A percentile compares a stretch with the other conserved stretches of the same genome.
phyloP scores from a whole-genome alignment of 2,113 vertebrate genomes.

The Hirundichthys speculiger region DNA sequence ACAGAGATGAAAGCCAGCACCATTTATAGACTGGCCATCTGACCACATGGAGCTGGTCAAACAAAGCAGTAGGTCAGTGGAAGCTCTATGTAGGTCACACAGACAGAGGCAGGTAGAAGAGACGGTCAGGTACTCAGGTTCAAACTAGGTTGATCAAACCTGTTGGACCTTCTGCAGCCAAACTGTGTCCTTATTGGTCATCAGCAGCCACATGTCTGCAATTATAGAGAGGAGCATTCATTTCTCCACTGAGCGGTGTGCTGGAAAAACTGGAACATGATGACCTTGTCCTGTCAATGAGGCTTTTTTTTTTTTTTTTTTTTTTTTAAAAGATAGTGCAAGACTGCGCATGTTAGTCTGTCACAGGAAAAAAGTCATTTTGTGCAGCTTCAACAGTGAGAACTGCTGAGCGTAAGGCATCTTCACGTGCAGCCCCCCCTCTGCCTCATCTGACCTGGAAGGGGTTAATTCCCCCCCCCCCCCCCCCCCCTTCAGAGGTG shows the following conservation, averaged over 20 bases:
- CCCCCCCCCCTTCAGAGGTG: conserved; percentile 31
- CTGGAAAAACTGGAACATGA: neutral
- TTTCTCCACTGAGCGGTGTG: neutral
- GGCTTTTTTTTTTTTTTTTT: neutral
- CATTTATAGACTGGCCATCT: conserved; percentile 54
- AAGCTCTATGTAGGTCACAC: conserved; percentile 44
- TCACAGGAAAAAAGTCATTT: conserved; percentile 2
- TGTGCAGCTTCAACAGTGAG: neutral
- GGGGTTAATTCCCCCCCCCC: conserved; percentile 67
- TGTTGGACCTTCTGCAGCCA: neutral
- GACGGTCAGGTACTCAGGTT: too few species aligned
- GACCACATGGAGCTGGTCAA: conserved; percentile 54
- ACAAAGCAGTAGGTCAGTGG: conserved; percentile 58
- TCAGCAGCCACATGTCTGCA: neutral
- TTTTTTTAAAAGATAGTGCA: neutral
- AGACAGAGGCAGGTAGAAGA: conserved; percentile 3
- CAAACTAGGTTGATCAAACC: conserved; percentile 6
- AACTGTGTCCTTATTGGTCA: neutral
- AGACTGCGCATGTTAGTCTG: neutral
- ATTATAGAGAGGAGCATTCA: neutral
- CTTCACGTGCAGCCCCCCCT: conserved; percentile 26
- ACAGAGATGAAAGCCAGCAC: conserved; percentile 37
- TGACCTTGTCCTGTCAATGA: conserved; percentile 7
- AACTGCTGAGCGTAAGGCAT: neutral
- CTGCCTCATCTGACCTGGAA: conserved; percentile 38